Conservation (phyloP, 2,888 invertebrate species). For the Agonopterix heracliana region DNA sequence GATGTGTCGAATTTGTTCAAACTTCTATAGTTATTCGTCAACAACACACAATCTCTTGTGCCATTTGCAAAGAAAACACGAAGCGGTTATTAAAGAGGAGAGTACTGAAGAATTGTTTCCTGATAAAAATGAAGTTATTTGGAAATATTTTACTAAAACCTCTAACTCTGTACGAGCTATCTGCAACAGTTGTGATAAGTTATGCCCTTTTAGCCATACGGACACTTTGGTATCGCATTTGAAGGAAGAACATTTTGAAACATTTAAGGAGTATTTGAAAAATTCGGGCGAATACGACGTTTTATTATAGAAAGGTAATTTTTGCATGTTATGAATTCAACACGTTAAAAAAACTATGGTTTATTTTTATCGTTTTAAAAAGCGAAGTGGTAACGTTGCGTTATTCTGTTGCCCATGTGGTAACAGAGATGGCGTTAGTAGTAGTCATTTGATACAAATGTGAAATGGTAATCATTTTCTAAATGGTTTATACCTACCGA, state of each 20-base stretch:
- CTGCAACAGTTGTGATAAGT: slow-evolving; percentile 13
- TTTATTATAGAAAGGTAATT: too few relatives aligned
- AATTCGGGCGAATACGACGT: too few relatives aligned
- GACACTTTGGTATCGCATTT: neutral
- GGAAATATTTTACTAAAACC: neutral
- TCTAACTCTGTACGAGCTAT: slow-evolving; percentile 1
- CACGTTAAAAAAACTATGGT: too few relatives aligned
- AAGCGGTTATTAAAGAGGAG: neutral
- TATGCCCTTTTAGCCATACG: slow-evolving; percentile 12
- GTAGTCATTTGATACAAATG: too few relatives aligned
- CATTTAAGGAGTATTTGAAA: too few relatives aligned
- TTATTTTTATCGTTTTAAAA: too few relatives aligned
- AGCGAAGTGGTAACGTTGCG: too few relatives aligned
- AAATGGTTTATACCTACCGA: too few relatives aligned
- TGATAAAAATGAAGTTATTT: neutral
- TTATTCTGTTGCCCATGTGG: too few relatives aligned
- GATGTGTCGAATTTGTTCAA: neutral
- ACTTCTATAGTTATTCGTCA: neutral
- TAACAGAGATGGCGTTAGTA: too few relatives aligned
- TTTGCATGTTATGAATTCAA: too few relatives aligned
- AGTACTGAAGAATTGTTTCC: neutral
- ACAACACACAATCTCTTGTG: neutral
- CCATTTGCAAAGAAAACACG: neutral
- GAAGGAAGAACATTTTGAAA: neutral
- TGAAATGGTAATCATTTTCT: too few relatives aligned